Percentiles rank a stretch among this genome's conserved stretches.
Conservation (phyloP, 2,888 invertebrate genomes). For the Listrodromus nycthemerus region DNA sequence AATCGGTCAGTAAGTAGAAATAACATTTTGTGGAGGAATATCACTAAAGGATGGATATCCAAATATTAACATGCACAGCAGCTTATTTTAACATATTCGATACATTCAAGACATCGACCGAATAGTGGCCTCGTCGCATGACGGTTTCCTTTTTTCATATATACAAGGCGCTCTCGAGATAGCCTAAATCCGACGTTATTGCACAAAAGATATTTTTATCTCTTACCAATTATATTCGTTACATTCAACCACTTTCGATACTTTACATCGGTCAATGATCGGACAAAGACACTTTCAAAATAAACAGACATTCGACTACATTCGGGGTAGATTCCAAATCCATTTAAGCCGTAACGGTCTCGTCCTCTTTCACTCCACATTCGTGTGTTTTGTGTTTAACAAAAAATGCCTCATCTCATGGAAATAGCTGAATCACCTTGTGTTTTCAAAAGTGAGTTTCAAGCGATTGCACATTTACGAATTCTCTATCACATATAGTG, state of each 20-base stretch:
- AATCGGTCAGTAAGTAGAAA: slow-evolving; percentile 31
- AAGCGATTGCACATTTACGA: slow-evolving; percentile 53
- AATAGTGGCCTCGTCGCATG: not conserved
- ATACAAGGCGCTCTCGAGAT: not conserved
- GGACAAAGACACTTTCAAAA: slow-evolving; percentile 3
- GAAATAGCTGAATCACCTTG: slow-evolving; percentile 12
- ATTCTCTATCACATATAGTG: slow-evolving; percentile 63
- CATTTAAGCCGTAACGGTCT: no score
- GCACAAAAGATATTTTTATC: slow-evolving; percentile 7
- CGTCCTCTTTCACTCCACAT: no score
- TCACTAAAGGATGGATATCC: not conserved
- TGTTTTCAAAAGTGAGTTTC: slow-evolving; percentile 38
- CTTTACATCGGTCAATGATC: slow-evolving; percentile 35
- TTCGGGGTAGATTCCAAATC: no score
- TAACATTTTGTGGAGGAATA: not conserved
- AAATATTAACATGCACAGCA: not conserved
- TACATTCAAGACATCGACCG: slow-evolving; percentile 15
- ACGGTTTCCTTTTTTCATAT: not conserved
- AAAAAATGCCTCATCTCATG: no score
- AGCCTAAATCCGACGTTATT: slow-evolving; percentile 11
- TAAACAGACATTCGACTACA: not conserved
- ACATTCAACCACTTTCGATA: slow-evolving; percentile 29
- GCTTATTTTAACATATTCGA: slow-evolving; percentile 15
- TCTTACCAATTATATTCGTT: slow-evolving; percentile 23
- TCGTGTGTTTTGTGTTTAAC: no score